phyloP scores from a whole-genome alignment of 2,113 vertebrate genomes.

The Microtus oregoni region DNA sequence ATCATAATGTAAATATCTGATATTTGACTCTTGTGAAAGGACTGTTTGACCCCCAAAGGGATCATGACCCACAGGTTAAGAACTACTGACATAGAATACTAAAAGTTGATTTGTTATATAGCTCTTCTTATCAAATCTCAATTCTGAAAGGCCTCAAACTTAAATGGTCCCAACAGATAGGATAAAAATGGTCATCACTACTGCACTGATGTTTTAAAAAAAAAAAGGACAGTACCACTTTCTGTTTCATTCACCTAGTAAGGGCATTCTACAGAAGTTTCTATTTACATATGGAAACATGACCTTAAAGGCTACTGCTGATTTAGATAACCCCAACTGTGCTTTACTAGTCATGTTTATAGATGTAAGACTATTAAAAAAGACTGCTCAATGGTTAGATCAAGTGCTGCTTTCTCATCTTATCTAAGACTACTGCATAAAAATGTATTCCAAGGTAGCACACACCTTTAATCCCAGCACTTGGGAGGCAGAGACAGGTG shows the following conservation, averaged over 20 bases:
- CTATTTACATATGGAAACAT: not conserved
- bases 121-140: slow-evolving; percentile 1
- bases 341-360: not conserved
- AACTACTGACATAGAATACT: not conserved
- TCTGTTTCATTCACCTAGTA: not conserved
- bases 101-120: not conserved
- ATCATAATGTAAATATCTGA: not conserved
- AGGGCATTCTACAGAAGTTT: not conserved
- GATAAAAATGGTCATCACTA: not conserved
- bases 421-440: not conserved
- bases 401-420: not conserved
- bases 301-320: not conserved
- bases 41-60: not conserved
- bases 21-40: not conserved
- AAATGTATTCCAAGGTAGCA: not conserved
- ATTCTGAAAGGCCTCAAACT: not conserved
- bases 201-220: not conserved
- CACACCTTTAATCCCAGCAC: too few relatives aligned
- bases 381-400: not conserved
- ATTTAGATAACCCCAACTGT: not conserved
- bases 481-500: too few relatives aligned
- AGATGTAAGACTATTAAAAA: not conserved
- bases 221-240: not conserved
- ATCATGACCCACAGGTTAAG: not conserved
- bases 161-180: not conserved